A percentile compares a stretch with the other conserved stretches of the same genome.
phyloP scores from a whole-genome alignment of 2,113 vertebrate genomes.

The Argyrosomus japonicus region DNA sequence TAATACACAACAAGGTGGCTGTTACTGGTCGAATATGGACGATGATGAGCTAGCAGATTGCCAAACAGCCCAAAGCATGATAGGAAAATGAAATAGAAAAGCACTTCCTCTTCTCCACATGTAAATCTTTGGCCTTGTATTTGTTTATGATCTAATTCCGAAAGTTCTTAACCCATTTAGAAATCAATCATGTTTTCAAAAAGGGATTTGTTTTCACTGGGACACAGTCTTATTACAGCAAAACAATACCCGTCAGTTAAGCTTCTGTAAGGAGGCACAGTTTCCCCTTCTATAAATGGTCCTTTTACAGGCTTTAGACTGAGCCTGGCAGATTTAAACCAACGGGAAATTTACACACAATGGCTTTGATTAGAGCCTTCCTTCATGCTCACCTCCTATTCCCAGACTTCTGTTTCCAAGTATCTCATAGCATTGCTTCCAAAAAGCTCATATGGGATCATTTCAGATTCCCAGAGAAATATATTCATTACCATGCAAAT shows the following conservation, averaged over 20 bases:
- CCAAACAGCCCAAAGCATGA: conserved; percentile 33
- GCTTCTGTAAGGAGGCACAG: conserved; percentile 40
- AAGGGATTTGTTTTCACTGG: conserved; percentile 48
- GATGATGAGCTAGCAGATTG: conserved; percentile 50
- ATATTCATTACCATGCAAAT: conserved; percentile 89
- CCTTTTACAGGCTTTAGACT: conserved; percentile 59
- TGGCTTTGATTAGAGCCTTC: conserved; percentile 65
- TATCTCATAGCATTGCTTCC: conserved; percentile 47
- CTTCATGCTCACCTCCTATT: conserved; percentile 69
- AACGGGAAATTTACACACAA: conserved; percentile 66
- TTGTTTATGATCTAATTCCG: conserved; percentile 61
- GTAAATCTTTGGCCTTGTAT: conserved; percentile 26
- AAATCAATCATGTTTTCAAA: conserved; percentile 59
- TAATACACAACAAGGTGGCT: conserved; percentile 51
- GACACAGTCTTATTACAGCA: conserved; percentile 36
- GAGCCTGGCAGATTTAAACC: conserved; percentile 62
- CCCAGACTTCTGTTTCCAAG: conserved; percentile 69
- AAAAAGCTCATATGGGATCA: conserved; percentile 73
- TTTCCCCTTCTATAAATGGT: conserved; percentile 47
- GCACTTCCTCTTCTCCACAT: conserved; percentile 5
- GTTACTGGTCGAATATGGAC: conserved; percentile 47
- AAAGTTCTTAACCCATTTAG: conserved; percentile 63
- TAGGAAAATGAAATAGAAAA: conserved; percentile 17
- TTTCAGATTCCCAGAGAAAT: conserved; percentile 83
- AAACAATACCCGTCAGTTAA: conserved; percentile 57